A percentile compares a stretch with the other conserved stretches of the same genome.
These are phyloP conservation scores for Epizoanthus fatuus DNA, from an alignment of 92 coral and sea anemone species.

Conservation along the genomic window DNA sequence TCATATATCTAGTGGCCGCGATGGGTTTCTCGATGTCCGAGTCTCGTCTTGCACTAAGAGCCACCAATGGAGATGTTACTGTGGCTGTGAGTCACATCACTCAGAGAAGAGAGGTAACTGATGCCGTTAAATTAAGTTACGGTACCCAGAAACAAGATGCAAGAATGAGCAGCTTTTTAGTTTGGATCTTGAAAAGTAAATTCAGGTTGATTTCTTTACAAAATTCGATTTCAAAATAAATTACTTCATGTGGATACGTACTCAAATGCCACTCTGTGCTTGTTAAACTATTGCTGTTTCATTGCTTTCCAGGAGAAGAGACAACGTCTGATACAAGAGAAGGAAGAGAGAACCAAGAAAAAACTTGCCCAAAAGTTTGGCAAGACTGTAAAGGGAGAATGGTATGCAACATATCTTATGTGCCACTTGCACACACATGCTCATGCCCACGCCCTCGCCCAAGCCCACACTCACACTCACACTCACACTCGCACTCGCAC, in stretches of 20 bases:
- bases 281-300: background rate
- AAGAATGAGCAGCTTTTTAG: too few species aligned
- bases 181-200: background rate
- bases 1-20: constrained; percentile 71
- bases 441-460: too few species aligned
- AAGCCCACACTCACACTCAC: too few species aligned
- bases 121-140: background rate
- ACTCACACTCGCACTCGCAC: too few species aligned
- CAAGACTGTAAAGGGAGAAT: constrained; percentile 93
- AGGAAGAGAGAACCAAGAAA: constrained; percentile 74
- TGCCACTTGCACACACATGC: too few species aligned
- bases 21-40: constrained; percentile 93
- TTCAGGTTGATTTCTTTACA: background rate
- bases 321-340: constrained; percentile 73
- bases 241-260: too few species aligned
- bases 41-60: constrained; percentile 89
- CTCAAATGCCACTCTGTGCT: background rate
- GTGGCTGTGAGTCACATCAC: constrained; percentile 87
- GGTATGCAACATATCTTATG: constrained; percentile 58
- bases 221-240: too few species aligned
- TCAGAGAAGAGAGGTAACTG: constrained; percentile 80
- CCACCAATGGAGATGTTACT: constrained; percentile 87
- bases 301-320: constrained; percentile 70
- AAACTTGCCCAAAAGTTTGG: constrained; percentile 82
- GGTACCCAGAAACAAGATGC: background rate